phyloP scores from a whole-genome alignment of 2,113 vertebrate species.

The Notechis scutatus region DNA sequence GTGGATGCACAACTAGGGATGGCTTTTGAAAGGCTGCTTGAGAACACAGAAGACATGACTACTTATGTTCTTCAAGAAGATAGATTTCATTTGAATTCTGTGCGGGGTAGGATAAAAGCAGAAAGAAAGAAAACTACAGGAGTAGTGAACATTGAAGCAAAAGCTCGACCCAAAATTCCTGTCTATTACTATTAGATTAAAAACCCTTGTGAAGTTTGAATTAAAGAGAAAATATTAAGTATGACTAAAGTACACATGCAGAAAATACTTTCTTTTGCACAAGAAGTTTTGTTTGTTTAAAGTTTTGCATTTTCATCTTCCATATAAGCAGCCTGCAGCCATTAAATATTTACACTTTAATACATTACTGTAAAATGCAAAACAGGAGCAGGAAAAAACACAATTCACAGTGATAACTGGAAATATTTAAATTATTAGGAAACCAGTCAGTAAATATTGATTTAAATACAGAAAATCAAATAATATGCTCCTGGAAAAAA shows the following conservation, averaged over 20 bases:
- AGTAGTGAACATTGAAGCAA: conserved; percentile 42
- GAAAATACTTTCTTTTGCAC: not conserved
- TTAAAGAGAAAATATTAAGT: not conserved
- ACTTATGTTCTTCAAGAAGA: not conserved
- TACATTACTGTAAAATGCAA: not conserved
- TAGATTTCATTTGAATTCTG: not conserved
- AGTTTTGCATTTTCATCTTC: not conserved
- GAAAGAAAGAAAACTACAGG: not conserved
- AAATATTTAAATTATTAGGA: not conserved
- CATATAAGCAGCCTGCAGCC: not conserved
- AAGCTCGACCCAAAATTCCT: conserved; percentile 35
- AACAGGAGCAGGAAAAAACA: not conserved
- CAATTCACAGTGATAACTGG: not conserved
- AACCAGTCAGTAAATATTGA: not conserved
- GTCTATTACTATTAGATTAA: not conserved
- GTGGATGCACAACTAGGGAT: not conserved
- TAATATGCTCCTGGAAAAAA: not conserved
- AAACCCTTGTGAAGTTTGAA: not conserved
- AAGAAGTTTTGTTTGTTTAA: not conserved
- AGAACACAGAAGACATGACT: not conserved
- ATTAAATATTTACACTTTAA: not conserved
- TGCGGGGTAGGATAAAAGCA: fast-evolving
- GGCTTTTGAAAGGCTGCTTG: not conserved
- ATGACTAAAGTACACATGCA: not conserved
- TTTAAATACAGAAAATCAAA: not conserved